Evolutionary conservation across 1,140 invertebrate species (phyloP), one percentile per base, ranked within the genome.

Genomic region (Oedothorax gibbosus): DNA sequence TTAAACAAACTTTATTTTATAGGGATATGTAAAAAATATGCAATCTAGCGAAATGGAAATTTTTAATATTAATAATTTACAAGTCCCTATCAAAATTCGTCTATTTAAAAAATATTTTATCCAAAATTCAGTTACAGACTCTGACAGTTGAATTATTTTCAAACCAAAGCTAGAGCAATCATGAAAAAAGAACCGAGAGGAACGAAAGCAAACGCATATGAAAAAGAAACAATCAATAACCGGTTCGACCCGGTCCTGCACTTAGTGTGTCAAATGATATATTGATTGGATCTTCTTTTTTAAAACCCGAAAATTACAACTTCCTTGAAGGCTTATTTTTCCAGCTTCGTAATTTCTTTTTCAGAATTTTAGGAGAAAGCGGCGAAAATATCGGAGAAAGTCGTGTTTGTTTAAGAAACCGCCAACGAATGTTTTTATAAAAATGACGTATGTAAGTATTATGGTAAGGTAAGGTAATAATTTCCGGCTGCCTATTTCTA

Each of bases 251-350:
- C 60, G 12, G 60, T 65, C n/a, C 20, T 14, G 49, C 60, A 65
- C 75, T 77, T 77, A 64, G 75, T 77, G 65, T 77, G 75, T 77
- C 75, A 77, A 77, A 77, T 77, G 75, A 77, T 20, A 49, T 77
- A 77, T 77, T 77, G 75, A 77, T 77, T 77, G 60, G 75, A 9
- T 15, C 49, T 14, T 15, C 50, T 53, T 11, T 50, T n/a, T 21
- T 12, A 21, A 50, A 77, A 77, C 57, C 60, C 12, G n/a, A 62
- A 62, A 62, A 77, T 77, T 77, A 65, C 56, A 18, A 9, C 20
- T 54, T 21, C 49, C 60, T 56, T 77, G 54, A 57, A 57, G 72
- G 72, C 21, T 75, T 75, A 57, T 60, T 75, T 75, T 21, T 6
- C 15, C 20, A 8, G 15, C 20, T n/a, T 9, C 53, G 18, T 15